Percentiles rank a stretch among this genome's conserved stretches.
These are phyloP conservation scores for Stylophora pistillata DNA, from an alignment of 64 coral and sea anemone genomes.

Conservation along the genomic window DNA sequence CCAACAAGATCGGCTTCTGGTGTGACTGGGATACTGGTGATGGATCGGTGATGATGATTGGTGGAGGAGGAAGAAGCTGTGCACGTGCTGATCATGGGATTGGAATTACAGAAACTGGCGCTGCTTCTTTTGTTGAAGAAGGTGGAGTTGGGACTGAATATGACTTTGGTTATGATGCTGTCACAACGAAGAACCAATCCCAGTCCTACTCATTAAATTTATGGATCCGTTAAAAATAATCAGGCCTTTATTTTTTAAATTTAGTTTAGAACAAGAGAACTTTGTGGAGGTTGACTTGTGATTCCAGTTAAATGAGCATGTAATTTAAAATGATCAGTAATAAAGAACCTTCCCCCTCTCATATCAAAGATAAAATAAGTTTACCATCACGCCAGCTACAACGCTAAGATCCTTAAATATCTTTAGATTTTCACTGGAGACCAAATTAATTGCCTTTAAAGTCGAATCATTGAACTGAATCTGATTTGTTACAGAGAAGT, in stretches of 20 bases:
- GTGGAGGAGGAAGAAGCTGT: not conserved
- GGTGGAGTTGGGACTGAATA: not conserved
- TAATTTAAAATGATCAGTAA: no score
- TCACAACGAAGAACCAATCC: not conserved
- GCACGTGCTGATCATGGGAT: not conserved
- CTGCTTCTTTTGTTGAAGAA: not conserved
- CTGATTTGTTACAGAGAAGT: no score
- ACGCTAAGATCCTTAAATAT: no score
- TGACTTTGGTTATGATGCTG: not conserved
- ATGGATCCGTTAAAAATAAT: not conserved
- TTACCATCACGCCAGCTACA: rapidly evolving
- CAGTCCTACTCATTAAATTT: not conserved
- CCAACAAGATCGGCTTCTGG: not conserved
- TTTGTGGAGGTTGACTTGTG: no score
- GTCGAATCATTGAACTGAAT: no score
- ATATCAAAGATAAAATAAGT: no score
- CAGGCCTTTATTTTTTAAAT: no score
- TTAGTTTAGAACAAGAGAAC: no score
- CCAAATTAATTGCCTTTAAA: no score
- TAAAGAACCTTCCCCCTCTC: no score
- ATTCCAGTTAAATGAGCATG: no score
- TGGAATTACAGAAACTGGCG: not conserved
- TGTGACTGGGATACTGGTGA: not conserved
- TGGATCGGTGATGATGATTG: conserved; percentile 6
- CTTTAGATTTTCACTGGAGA: no score